Base-by-base conservation (phyloP, 1,140 invertebrate genomes). In the Catajapyx aquilonaris region DNA sequence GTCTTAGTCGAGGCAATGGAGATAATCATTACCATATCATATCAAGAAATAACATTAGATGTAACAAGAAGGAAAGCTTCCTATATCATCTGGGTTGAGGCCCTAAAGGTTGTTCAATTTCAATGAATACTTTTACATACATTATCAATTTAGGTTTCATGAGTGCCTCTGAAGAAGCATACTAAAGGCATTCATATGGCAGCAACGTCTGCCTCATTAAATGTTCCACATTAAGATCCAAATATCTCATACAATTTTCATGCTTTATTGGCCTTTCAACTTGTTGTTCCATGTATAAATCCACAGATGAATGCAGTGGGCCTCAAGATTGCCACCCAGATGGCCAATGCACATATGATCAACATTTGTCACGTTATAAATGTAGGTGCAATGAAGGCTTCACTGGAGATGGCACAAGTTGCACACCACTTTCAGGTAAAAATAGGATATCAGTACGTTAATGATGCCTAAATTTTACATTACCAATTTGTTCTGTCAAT, bases 371-470 rank as follows among this genome's bases (percentile, higher is more conserved):
- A 0, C 65, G 71, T 42, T 81, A 60, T 42, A 48, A 68, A 22
- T 93, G 87, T 50, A 61, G 70, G 34, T 93, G 86, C 52, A 69
- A 74, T 31, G 52, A 59, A 23, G 83, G 80, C 1, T 90, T 70
- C 48, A 62, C 68, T 39, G 84, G 83, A 1, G 80, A 86, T 50
- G 81, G 81, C 1, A 59, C 76, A 2, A 57, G 57, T 2, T 61
- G 60, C 44, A 45, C 46, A 23, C 47, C 47, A 11, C 15, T 17
- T 18, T 34, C 18, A 15, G 18, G 10, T 35, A 38, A 34, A 11
- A 35, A 38, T 34, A 2, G 31, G 5, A n/a, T n/a, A n/a, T n/a
- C n/a, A n/a, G n/a, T n/a, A n/a, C n/a, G n/a, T n/a, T n/a, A n/a
- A n/a, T n/a, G n/a, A n/a, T n/a, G n/a, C n/a, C n/a, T n/a, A n/a